Conservation (phyloP, 2,113 vertebrate species). For the Erpornis zantholeuca region DNA sequence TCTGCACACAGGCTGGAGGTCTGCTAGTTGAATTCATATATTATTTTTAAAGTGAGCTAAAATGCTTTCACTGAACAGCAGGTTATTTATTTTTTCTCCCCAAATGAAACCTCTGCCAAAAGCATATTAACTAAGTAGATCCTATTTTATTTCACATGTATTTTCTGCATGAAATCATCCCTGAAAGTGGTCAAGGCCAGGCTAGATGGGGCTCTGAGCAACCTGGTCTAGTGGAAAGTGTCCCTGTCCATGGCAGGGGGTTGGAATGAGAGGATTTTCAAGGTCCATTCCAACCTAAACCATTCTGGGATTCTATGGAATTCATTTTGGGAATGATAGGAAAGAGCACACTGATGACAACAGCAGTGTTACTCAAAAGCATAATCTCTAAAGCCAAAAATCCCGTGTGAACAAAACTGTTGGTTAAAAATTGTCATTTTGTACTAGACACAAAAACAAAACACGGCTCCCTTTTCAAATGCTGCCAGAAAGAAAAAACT, state of each 20-base stretch:
- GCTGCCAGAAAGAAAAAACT: background rate
- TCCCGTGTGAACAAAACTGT: accelerated
- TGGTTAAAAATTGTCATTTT: background rate
- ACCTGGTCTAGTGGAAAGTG: background rate
- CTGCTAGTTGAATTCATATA: background rate
- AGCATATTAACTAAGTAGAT: background rate
- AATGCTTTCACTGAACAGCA: background rate
- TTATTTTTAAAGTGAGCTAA: background rate
- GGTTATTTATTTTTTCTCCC: background rate
- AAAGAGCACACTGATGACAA: background rate
- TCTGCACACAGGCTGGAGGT: background rate
- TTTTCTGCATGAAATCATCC: background rate
- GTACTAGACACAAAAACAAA: accelerated
- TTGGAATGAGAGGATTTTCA: background rate
- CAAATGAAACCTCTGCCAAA: background rate
- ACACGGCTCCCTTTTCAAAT: accelerated
- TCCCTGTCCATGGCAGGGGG: background rate
- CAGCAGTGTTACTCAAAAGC: background rate
- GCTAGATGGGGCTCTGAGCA: background rate
- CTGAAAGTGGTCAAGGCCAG: background rate
- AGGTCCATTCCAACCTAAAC: background rate
- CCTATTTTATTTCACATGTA: background rate
- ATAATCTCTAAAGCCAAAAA: background rate
- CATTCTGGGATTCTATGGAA: background rate
- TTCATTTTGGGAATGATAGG: background rate